phyloP scores from a whole-genome alignment of 1,140 invertebrate genomes.

The Bombus polaris region DNA sequence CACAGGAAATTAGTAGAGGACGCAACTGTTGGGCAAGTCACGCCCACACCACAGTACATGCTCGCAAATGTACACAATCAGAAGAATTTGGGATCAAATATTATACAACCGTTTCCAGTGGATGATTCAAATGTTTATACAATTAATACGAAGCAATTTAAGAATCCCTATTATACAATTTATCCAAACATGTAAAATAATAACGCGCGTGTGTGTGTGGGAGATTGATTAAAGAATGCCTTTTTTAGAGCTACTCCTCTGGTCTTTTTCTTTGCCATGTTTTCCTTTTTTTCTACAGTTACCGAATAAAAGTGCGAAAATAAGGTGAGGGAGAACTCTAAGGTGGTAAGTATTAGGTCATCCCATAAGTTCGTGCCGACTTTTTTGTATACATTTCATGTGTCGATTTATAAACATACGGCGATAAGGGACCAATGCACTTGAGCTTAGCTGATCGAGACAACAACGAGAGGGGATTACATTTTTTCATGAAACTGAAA shows the following conservation, averaged over 20 bases:
- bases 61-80: conserved; percentile 73
- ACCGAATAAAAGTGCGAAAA: background rate
- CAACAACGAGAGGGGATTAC: too few relatives aligned
- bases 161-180: conserved; percentile 73
- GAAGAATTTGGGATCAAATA: conserved; percentile 64
- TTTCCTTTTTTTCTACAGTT: background rate
- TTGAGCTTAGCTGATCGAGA: too few relatives aligned
- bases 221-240: conserved; percentile 38
- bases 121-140: conserved; percentile 73
- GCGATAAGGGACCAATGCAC: too few relatives aligned
- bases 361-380: too few relatives aligned
- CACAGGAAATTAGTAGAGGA: conserved; percentile 71
- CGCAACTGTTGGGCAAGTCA: conserved; percentile 53
- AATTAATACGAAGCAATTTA: conserved; percentile 73
- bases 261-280: background rate
- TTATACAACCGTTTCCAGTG: conserved; percentile 69
- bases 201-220: background rate
- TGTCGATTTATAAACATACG: too few relatives aligned
- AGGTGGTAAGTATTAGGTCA: background rate
- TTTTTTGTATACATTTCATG: too few relatives aligned
- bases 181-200: conserved; percentile 74
- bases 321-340: background rate
- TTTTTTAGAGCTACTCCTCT: conserved; percentile 30
- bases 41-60: conserved; percentile 71
- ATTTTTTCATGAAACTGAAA: too few relatives aligned